These are phyloP conservation scores for Pentalonia nigronervosa DNA, from an alignment of 1,140 invertebrate species.

Conservation along the genomic window DNA sequence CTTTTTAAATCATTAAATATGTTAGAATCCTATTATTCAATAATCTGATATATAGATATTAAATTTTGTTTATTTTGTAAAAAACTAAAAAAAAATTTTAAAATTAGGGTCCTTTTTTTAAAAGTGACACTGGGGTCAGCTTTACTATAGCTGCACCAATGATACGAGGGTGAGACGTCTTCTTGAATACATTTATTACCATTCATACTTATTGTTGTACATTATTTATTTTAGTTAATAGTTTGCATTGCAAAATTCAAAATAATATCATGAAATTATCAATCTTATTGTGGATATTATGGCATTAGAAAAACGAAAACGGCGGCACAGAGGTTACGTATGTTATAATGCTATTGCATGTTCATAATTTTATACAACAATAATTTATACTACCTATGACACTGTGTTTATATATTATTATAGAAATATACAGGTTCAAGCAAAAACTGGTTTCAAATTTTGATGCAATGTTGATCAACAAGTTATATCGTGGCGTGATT, in stretches of 20 bases:
- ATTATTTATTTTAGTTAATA: constrained; percentile 11
- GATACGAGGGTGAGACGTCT: neutral
- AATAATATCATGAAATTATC: neutral
- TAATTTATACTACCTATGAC: neutral
- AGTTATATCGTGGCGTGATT: neutral
- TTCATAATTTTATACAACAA: neutral
- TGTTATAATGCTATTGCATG: neutral
- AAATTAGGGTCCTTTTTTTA: neutral
- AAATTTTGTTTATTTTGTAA: neutral
- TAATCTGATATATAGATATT: neutral
- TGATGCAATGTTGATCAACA: neutral
- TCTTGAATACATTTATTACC: neutral
- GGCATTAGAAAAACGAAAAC: neutral
- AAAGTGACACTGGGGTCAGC: too few relatives aligned
- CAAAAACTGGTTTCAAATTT: constrained; percentile 5
- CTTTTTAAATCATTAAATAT: neutral
- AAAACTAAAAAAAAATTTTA: neutral
- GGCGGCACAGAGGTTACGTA: neutral
- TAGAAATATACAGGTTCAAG: neutral
- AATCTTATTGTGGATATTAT: neutral
- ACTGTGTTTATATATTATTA: neutral
- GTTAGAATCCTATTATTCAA: neutral
- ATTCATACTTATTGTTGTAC: neutral
- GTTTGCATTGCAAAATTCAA: neutral
- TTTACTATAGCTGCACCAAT: neutral